Conservation (phyloP, 1,140 invertebrate species). For the Dolichoris vasculosae region DNA sequence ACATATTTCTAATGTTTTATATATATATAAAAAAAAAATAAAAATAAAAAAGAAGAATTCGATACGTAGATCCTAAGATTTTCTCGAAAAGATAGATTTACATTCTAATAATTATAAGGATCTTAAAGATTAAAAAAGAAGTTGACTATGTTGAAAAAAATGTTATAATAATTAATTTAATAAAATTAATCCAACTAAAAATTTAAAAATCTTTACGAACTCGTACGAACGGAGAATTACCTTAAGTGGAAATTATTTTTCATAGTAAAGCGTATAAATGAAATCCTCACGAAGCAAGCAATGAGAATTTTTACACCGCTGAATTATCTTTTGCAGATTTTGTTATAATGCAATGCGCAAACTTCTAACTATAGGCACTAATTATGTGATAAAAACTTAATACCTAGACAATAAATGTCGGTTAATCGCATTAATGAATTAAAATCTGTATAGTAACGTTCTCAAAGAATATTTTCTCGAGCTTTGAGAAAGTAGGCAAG, state of each 20-base stretch:
- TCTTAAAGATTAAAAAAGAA: background rate
- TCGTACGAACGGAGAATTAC: slow-evolving; percentile 9
- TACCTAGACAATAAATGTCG: slow-evolving; percentile 61
- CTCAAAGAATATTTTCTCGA: slow-evolving; percentile 48
- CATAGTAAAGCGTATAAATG: slow-evolving; percentile 34
- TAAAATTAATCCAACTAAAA: slow-evolving; percentile 2
- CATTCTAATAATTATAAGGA: background rate
- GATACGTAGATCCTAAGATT: background rate
- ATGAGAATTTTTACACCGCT: slow-evolving; percentile 30
- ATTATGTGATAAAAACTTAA: slow-evolving; percentile 60
- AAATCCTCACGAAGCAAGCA: slow-evolving; percentile 32
- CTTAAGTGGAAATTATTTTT: slow-evolving; percentile 32
- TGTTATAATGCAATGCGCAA: slow-evolving; percentile 31
- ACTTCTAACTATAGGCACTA: slow-evolving; percentile 43
- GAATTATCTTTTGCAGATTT: slow-evolving; percentile 40
- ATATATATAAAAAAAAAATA: too few relatives aligned
- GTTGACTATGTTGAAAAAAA: background rate
- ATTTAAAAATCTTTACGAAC: background rate
- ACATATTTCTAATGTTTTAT: background rate
- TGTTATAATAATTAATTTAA: background rate
- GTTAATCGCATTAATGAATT: slow-evolving; percentile 61
- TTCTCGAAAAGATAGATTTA: background rate
- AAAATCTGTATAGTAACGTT: slow-evolving; percentile 51
- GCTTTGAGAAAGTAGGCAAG: slow-evolving; percentile 58
- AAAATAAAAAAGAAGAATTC: background rate